These are phyloP conservation scores for Uloborus diversus DNA, from an alignment of 1,140 invertebrate species.

Conservation along the genomic window DNA sequence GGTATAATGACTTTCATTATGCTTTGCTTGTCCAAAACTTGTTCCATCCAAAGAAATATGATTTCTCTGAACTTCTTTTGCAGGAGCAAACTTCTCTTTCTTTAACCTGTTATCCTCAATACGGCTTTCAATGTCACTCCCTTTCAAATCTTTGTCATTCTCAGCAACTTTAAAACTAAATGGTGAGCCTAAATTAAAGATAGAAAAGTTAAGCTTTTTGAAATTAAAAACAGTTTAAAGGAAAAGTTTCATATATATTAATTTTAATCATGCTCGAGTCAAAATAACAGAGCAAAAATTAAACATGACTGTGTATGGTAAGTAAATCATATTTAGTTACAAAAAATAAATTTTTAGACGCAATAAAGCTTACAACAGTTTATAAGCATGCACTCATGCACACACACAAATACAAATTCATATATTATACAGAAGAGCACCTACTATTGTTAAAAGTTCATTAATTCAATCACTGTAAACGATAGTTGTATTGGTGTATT, in stretches of 20 bases:
- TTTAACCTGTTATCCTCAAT: constrained; percentile 27
- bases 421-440: no score
- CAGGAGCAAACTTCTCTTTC: constrained; percentile 23
- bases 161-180: constrained; percentile 63
- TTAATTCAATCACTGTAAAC: no score
- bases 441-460: no score
- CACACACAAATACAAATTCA: no score
- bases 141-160: constrained; percentile 33
- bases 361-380: no score
- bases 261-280: not conserved
- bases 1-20: not conserved
- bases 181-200: constrained; percentile 68
- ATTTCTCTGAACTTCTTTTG: constrained; percentile 41
- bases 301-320: no score
- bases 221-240: not conserved
- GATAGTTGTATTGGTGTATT: no score
- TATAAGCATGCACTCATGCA: no score
- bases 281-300: no score
- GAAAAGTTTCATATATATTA: not conserved
- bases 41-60: constrained; percentile 26
- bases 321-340: no score
- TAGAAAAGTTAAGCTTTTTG: not conserved
- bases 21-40: not conserved
- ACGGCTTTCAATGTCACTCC: constrained; percentile 9
- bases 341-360: no score